phyloP scores from a whole-genome alignment of 64 coral and sea anemone genomes.

The Pocillopora damicornis region DNA sequence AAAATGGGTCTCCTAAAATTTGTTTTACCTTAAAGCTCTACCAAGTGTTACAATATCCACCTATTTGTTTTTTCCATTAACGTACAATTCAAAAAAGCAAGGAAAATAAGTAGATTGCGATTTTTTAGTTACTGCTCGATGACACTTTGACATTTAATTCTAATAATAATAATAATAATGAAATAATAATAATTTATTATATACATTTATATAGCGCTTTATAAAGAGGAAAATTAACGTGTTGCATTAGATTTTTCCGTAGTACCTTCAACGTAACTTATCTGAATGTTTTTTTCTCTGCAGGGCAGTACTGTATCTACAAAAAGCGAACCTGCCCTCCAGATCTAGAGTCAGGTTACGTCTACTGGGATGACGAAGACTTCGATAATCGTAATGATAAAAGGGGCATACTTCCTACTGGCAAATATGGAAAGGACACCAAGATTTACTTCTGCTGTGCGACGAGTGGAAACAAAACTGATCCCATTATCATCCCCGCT shows the following conservation, averaged over 20 bases:
- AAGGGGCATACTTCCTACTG: background rate
- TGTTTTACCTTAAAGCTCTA: too few species aligned
- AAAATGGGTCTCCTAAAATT: too few species aligned
- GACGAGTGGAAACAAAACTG: background rate
- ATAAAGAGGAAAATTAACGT: too few species aligned
- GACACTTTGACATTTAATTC: too few species aligned
- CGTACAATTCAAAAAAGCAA: too few species aligned
- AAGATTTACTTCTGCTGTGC: constrained; percentile 19
- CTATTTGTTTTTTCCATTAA: too few species aligned
- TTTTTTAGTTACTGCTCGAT: too few species aligned
- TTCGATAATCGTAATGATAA: background rate
- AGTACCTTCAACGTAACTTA: background rate
- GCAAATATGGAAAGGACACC: background rate
- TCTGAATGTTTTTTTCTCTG: background rate
- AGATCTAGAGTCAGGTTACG: background rate
- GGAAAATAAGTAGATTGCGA: too few species aligned
- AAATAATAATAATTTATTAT: too few species aligned
- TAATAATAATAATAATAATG: too few species aligned
- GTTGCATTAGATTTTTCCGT: background rate
- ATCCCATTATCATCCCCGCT: constrained; percentile 2
- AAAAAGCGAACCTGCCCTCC: background rate
- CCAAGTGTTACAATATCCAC: too few species aligned
- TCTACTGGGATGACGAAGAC: constrained; percentile 25
- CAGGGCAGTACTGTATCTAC: constrained; percentile 44
- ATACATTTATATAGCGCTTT: too few species aligned